Evolutionary conservation across 2,797 vertebrate genomes (phyloP).

Genomic region (Petrocephalus sullivani): DNA sequence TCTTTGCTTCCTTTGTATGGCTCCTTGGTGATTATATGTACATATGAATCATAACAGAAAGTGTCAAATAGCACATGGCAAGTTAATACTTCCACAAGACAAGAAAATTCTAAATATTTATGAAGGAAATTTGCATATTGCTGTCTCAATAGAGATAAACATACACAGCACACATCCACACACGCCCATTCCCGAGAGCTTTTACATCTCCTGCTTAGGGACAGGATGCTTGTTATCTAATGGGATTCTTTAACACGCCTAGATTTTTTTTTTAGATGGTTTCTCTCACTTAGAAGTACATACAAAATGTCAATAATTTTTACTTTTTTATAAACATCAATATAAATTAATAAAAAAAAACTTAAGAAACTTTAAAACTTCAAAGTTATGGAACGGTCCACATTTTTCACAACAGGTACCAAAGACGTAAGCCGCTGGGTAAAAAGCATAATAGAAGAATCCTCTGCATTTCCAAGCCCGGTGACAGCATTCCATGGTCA

Average conservation of each 20-base stretch:
- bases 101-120: not conserved
- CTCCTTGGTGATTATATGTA: not conserved
- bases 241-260: not conserved
- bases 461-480: not conserved
- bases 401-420: not conserved
- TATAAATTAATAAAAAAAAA: not conserved
- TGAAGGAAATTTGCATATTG: not conserved
- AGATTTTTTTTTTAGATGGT: not conserved
- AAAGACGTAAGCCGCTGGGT: not conserved
- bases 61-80: not conserved
- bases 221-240: not conserved
- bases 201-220: not conserved
- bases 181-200: not conserved
- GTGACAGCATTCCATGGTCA: not conserved
- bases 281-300: not conserved
- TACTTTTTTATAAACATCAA: not conserved
- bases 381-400: not conserved
- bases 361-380: not conserved
- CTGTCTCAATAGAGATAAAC: not conserved
- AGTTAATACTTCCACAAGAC: not conserved
- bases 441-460: not conserved
- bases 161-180: not conserved
- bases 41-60: not conserved
- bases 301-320: not conserved
- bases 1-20: not conserved